Conservation (phyloP, 2,113 vertebrate genomes). For the Spea multiplicata region DNA sequence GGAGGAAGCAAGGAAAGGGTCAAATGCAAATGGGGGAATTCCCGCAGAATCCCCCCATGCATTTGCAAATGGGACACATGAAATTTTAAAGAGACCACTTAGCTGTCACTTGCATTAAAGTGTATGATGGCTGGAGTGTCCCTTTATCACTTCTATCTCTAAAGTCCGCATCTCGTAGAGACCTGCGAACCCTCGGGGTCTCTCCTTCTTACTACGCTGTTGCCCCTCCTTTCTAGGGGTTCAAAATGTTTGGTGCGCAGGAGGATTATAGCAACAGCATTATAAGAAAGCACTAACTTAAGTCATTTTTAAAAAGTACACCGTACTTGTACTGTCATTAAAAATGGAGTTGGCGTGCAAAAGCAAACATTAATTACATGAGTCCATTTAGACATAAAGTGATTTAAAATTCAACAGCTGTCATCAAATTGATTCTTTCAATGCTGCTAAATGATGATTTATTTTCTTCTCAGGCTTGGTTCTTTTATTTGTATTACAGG, state of each 20-base stretch:
- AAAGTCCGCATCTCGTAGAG: no score
- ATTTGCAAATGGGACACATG: no score
- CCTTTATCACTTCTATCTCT: no score
- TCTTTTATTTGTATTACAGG: slow-evolving; percentile 20
- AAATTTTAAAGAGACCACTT: no score
- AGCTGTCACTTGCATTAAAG: no score
- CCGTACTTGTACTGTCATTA: slow-evolving; percentile 25
- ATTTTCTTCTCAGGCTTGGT: slow-evolving; percentile 16
- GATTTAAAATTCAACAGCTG: slow-evolving; percentile 9
- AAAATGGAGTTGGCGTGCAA: slow-evolving; percentile 18
- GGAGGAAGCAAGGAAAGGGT: no score
- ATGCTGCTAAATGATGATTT: slow-evolving; percentile 28
- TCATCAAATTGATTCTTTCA: slow-evolving; percentile 24
- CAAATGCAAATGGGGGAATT: no score
- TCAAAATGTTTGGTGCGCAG: neutral
- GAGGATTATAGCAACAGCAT: slow-evolving; percentile 15
- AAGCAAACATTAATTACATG: slow-evolving; percentile 1
- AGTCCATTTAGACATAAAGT: slow-evolving; percentile 24
- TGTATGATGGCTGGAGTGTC: no score
- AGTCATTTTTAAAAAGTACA: slow-evolving; percentile 11
- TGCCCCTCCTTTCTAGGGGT: no score
- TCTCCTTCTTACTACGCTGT: no score
- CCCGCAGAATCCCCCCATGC: no score
- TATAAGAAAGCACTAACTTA: slow-evolving; percentile 14
- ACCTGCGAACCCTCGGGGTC: no score